Conservation (phyloP, 2,113 vertebrate genomes). For the Calonectris borealis region DNA sequence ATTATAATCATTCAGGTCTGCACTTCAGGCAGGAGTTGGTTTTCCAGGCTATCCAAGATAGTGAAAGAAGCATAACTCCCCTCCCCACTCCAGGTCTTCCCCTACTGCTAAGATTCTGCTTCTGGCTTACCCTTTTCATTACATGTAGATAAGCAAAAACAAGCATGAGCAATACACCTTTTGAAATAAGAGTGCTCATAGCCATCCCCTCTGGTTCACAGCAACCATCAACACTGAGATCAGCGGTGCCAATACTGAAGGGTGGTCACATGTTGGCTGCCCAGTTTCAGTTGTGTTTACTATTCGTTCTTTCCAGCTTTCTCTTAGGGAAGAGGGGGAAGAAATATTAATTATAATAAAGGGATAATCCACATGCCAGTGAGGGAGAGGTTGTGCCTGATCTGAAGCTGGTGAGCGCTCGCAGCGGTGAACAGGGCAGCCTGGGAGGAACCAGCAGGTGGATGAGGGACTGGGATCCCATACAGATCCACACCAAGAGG, state of each 20-base stretch:
- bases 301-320: not conserved
- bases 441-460: not conserved
- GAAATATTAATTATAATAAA: not conserved
- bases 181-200: not conserved
- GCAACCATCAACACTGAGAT: not conserved
- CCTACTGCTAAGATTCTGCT: not conserved
- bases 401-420: not conserved
- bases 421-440: not conserved
- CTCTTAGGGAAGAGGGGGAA: not conserved
- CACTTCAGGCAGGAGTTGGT: not conserved
- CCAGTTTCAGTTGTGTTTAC: not conserved
- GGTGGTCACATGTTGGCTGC: not conserved
- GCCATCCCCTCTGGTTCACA: not conserved
- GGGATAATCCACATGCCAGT: not conserved
- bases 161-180: not conserved
- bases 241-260: not conserved
- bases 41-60: not conserved
- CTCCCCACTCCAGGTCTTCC: not conserved
- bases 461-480: not conserved
- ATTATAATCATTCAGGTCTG: not conserved
- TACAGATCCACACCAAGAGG: not conserved
- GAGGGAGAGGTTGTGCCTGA: not conserved
- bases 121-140: not conserved
- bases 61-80: not conserved
- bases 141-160: not conserved